Evolutionary conservation across 64 coral and sea anemone genomes (phyloP), one percentile per base, ranked within the genome.

Genomic region (Pocillopora damicornis): DNA sequence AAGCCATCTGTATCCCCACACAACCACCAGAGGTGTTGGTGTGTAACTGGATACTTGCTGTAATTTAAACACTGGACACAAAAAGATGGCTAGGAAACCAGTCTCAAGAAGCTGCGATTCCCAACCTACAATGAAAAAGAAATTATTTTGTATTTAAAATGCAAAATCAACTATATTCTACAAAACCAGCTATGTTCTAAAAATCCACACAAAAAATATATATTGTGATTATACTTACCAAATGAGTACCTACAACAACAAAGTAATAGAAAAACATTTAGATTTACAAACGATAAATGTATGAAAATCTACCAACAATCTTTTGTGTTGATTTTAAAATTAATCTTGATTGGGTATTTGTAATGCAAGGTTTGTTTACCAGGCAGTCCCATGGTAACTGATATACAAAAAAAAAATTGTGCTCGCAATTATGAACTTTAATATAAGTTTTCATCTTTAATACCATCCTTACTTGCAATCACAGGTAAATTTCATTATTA

Each of bases 91-190:
- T 57, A 98, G 77, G 61, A 98, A 98, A 15, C 96, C 96, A 67
- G 96, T 92, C 58, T 98, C 96, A 22, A 99, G 88, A 76, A 99
- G 93, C 60, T 99, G 96, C 57, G 96, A 99, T 58, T 99, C 96
- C 96, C 96, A 99, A 26, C 96, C 96, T 99, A 61, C 73, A 75
- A 90, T 86, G 34, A 9, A 9, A 66, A 23, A 23, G 9, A 75
- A 30, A 18, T 11, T 15, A 17, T 34, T 61, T 62, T 61, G 0
- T 66, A 15, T 81, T 60, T 81, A 22, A 14, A 20, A 11, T 11
- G 35, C 5, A 68, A 13, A 64, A 18, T 18, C 65, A 68, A 23
- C 65, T 17, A 22, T 16, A 68, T 68, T 68, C 23, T 22, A 4
- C 1, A 68, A 20, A 68, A 15, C 9, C 9, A 74, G 25, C 35